Base-by-base conservation (phyloP, 2,113 vertebrate genomes). In the Hyperopisus bebe region DNA sequence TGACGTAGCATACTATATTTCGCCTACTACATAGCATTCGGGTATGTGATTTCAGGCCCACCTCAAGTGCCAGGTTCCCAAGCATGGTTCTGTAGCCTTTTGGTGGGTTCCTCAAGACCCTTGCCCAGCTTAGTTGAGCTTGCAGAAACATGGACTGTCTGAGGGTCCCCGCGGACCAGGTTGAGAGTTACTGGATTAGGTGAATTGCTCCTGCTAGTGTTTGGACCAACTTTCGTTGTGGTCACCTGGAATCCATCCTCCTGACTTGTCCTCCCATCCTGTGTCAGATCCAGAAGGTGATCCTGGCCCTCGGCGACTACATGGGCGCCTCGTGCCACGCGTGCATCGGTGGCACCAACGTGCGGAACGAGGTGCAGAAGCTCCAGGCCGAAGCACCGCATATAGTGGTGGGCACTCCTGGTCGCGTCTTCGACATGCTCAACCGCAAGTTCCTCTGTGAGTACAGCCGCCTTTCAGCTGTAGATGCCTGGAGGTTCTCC, bases 331-430 rank as follows among this genome's bases (percentile, higher is more conserved):
- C 94, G 0, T 98, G 97, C 93, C 96, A 98, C 2, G 97, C 97
- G 53, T 98, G 98, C 47, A 98, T 98, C 0, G 98, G 98, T 4
- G 98, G 97, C 17, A 98, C 98, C 77, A 98, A 95, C 0, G 96
- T 98, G 6, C 96, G 97, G 31, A 95, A 91, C 3, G 98, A 98
- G 58, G 96, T 97, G 47, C 96, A 97, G 93, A 98, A 97, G 91
- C 94, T 98, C 47, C 96, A 97, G 91, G 96, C 96, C 47, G 97
- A 98, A 87, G 95, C 97, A 0, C 97, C 97, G 0, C 97, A 98
- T 90, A 98, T 98, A 48, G 97, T 98, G 9, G 98, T 98, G 91
- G 98, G 98, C 31, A 98, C 98, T 4, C 98, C 97, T 0, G 98
- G 98, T 0, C 95, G 98, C 0, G 97, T 98, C 47, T 98, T 97